phyloP scores from a whole-genome alignment of 2,888 invertebrate genomes.

The Ophraella communa region DNA sequence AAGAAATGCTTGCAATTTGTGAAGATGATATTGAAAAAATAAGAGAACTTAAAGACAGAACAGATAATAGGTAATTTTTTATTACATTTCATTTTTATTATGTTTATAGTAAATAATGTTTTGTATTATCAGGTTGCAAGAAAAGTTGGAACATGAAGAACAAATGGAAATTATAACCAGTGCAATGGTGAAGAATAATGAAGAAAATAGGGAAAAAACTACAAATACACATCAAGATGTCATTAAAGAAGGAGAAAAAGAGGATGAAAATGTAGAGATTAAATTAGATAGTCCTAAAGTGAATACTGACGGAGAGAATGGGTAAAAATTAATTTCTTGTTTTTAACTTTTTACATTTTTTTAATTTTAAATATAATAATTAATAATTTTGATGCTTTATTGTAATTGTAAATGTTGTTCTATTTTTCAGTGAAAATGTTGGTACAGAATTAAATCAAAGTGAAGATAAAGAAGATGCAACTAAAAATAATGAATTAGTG shows the following conservation, averaged over 20 bases:
- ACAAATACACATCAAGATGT: no score
- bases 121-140: not conserved
- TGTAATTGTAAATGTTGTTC: not conserved
- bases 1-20: not conserved
- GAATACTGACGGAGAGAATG: not conserved
- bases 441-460: not conserved
- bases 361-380: no score
- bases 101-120: no score
- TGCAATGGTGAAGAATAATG: conserved; percentile 12
- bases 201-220: not conserved
- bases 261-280: not conserved
- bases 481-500: not conserved
- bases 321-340: no score
- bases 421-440: not conserved
- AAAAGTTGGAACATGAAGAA: not conserved
- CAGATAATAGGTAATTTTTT: not conserved
- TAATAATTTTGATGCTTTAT: not conserved
- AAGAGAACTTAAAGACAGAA: not conserved
- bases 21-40: not conserved
- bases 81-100: not conserved
- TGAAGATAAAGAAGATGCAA: not conserved
- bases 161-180: not conserved
- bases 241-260: no score
- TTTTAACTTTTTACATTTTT: no score
- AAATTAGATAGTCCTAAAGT: not conserved